Conservation (phyloP, 2,888 invertebrate species). For the Lathronympha strigana region DNA sequence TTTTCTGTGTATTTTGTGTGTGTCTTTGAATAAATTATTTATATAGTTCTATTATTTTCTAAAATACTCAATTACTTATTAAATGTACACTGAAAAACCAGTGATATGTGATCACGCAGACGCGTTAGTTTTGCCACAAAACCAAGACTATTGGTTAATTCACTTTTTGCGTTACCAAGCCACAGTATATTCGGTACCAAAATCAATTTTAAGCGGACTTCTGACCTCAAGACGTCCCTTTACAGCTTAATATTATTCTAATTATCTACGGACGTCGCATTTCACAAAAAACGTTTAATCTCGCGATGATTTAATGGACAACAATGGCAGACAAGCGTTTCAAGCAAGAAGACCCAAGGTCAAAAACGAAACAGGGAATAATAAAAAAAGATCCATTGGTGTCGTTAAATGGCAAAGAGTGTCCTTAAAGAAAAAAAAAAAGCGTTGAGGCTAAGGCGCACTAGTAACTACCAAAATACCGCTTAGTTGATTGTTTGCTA, state of each 20-base stretch:
- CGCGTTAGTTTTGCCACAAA: not conserved
- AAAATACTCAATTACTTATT: no score
- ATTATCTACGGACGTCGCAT: conserved; percentile 32
- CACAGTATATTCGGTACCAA: not conserved
- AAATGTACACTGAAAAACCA: no score
- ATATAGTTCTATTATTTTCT: no score
- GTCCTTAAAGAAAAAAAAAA: conserved; percentile 66
- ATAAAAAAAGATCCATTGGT: conserved; percentile 65
- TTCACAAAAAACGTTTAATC: conserved; percentile 31
- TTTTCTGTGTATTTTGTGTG: no score
- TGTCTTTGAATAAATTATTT: no score
- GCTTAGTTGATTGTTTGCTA: conserved; percentile 7
- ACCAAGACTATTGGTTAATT: not conserved
- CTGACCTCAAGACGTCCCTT: conserved; percentile 29
- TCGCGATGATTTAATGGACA: conserved; percentile 19
- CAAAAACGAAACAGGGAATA: conserved; percentile 43
- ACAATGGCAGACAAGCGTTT: conserved; percentile 19
- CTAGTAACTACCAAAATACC: conserved; percentile 49
- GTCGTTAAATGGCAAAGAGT: conserved; percentile 68
- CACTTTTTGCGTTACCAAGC: conserved; percentile 6
- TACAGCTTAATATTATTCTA: conserved; percentile 17
- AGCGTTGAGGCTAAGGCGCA: conserved; percentile 57
- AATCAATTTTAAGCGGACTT: conserved; percentile 12
- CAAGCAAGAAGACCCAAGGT: conserved; percentile 38
- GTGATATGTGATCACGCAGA: no score